Percentiles rank a stretch among this genome's conserved stretches.
Evolutionary conservation across 2,113 vertebrate genomes (phyloP).

Genomic region (Arenaria interpres): DNA sequence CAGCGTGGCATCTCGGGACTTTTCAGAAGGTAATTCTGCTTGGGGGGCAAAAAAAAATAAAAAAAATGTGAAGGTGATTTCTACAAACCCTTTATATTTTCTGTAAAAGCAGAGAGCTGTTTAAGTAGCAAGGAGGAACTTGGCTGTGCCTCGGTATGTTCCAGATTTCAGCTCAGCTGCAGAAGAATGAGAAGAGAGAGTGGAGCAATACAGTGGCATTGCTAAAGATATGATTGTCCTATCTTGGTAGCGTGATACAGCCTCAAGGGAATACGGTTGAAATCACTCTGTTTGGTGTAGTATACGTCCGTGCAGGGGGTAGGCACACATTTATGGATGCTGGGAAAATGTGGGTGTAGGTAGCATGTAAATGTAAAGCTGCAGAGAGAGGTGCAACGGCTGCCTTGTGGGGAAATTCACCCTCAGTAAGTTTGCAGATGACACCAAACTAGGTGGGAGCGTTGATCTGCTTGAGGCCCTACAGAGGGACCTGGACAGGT

Average conservation of each 20-base stretch:
- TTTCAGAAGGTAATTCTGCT: not conserved
- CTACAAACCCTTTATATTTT: not conserved
- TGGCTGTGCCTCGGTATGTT: not conserved
- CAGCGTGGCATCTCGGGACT: not conserved
- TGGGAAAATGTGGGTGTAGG: not conserved
- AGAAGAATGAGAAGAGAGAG: not conserved
- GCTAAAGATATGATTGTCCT: not conserved
- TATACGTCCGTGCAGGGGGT: not conserved
- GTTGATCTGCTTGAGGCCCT: too few species aligned
- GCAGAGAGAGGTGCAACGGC: not conserved
- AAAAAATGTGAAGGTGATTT: not conserved
- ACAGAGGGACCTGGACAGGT: too few species aligned
- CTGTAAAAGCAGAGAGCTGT: conserved; percentile 14
- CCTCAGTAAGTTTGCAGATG: too few species aligned
- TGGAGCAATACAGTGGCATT: not conserved
- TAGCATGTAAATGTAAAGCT: not conserved
- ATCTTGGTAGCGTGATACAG: not conserved
- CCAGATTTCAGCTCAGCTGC: not conserved
- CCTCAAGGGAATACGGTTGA: not conserved
- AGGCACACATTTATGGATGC: not conserved
- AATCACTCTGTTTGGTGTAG: not conserved
- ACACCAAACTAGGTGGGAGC: too few species aligned
- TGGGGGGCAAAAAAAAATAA: too few species aligned
- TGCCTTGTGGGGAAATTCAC: not conserved
- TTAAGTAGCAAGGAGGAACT: conserved; percentile 25